Base-by-base conservation (phyloP, 2,113 vertebrate genomes). In the Oryzias woworae region DNA sequence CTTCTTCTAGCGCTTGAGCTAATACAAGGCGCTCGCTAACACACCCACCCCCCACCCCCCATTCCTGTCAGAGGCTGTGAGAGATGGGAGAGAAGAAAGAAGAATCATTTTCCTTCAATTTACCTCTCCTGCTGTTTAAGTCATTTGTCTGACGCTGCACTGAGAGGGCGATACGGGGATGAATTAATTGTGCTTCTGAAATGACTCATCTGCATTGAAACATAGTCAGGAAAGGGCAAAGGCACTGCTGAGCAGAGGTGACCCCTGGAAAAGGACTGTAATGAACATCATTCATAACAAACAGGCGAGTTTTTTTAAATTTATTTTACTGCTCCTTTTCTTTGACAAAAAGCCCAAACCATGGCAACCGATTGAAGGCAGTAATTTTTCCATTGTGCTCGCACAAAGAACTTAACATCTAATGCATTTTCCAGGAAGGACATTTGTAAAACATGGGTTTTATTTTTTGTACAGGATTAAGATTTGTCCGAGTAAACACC, bases 151-250 rank as follows among this genome's bases (percentile, higher is more conserved):
- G 50, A 69, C 51, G 59, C 59, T 51, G 4, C 69, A 47, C 65
- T 26, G 72, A 82, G 56, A 46, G 57, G n/a, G 59, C 70, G 49
- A 66, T 79, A 75, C 48, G 61, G 73, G 66, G 58, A 68, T 69
- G 64, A 78, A 84, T 88, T 71, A 85, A 86, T 89, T 80, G 87
- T 66, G 62, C 62, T 64, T 69, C 53, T 44, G 67, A 69, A 84
- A 76, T 68, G 67, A 82, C 64, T 81, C 82, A 62, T 69, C 68
- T 73, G 63, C 64, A 47, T 14, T 15, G 69, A 73, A 78, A 78
- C 71, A 65, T 53, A 43, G 69, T 71, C 20, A 17, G 56, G 16
- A 61, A 76, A 81, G 80, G 76, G 59, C 74, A 74, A 62, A 46
- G 3, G 7, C 36, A 4, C 62, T 5, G 66, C 48, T 26, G 64